Percentiles rank a stretch among this genome's conserved stretches.
Evolutionary conservation across 2,113 vertebrate genomes (phyloP).

Genomic region (Solea solea): DNA sequence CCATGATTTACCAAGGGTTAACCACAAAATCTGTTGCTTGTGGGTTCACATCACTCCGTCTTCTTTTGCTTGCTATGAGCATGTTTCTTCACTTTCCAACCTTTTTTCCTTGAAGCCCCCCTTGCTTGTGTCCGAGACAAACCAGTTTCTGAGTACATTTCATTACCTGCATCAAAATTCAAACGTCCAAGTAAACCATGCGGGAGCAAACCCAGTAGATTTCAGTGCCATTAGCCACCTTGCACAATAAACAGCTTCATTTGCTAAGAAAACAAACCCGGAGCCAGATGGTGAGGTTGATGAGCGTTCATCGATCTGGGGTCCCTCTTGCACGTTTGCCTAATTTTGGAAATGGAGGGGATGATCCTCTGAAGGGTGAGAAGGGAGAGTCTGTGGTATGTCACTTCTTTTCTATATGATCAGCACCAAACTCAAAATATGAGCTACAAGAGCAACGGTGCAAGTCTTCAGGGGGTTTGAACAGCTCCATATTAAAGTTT

Average conservation of each 20-base stretch:
- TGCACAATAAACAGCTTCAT: constrained; percentile 80
- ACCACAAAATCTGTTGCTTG: too few species aligned
- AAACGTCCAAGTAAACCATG: constrained; percentile 60
- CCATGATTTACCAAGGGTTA: too few species aligned
- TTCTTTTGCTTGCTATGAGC: too few species aligned
- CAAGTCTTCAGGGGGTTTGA: constrained; percentile 3
- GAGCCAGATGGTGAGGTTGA: constrained; percentile 80
- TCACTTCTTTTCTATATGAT: constrained; percentile 38
- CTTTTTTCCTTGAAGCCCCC: too few species aligned
- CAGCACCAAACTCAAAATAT: constrained; percentile 38
- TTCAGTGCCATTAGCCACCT: constrained; percentile 66
- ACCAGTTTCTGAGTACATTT: constrained; percentile 8
- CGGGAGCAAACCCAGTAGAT: constrained; percentile 60
- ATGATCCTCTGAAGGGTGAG: constrained; percentile 56
- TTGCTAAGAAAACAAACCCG: constrained; percentile 79
- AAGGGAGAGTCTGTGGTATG: constrained; percentile 53
- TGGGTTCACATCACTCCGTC: too few species aligned
- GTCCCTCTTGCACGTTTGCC: constrained; percentile 69
- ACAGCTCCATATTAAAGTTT: constrained; percentile 22
- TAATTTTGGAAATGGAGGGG: constrained; percentile 64
- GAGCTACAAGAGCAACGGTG: constrained; percentile 13
- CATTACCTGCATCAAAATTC: constrained; percentile 50
- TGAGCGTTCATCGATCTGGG: constrained; percentile 78
- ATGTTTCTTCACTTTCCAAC: too few species aligned
- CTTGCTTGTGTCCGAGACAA: too few species aligned